phyloP scores from a whole-genome alignment of 1,140 invertebrate species.

The Eriocheir sinensis region DNA sequence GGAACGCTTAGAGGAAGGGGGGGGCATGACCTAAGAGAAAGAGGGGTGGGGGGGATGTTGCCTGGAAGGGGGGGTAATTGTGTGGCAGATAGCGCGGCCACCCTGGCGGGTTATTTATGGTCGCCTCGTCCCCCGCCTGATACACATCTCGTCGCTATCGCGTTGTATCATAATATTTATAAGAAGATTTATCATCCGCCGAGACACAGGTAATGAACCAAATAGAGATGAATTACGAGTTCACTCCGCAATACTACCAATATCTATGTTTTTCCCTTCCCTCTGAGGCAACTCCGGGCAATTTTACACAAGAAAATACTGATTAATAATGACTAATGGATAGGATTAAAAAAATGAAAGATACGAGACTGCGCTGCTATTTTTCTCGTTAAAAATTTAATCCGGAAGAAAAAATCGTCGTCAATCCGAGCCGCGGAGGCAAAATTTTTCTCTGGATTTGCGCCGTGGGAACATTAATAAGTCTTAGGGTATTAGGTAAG shows the following conservation, averaged over 20 bases:
- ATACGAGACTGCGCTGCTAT: background rate
- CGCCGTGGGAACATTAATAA: background rate
- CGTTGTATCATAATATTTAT: constrained; percentile 20
- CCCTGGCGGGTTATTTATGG: constrained; percentile 20
- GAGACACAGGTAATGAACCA: constrained; percentile 31
- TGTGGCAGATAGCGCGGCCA: constrained; percentile 10
- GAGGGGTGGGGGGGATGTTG: too few relatives aligned
- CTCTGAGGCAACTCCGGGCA: constrained; percentile 18
- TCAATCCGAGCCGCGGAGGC: background rate
- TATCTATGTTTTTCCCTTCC: constrained; percentile 43
- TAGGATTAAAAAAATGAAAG: background rate
- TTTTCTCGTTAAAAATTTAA: background rate
- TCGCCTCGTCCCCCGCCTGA: background rate
- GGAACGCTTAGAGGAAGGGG: background rate
- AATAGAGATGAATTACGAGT: constrained; percentile 28
- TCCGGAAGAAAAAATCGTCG: background rate
- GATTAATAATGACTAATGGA: constrained; percentile 41
- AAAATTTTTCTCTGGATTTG: background rate
- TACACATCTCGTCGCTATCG: constrained; percentile 34
- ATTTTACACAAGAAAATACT: constrained; percentile 7
- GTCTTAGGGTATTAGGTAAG: constrained; percentile 29
- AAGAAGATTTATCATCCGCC: constrained; percentile 39
- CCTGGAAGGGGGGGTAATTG: background rate
- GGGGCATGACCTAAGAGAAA: background rate
- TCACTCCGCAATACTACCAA: background rate